Percentiles rank a stretch among this genome's conserved stretches.
Conservation (phyloP, 2,888 invertebrate genomes). For the Diadegma fenestrale region DNA sequence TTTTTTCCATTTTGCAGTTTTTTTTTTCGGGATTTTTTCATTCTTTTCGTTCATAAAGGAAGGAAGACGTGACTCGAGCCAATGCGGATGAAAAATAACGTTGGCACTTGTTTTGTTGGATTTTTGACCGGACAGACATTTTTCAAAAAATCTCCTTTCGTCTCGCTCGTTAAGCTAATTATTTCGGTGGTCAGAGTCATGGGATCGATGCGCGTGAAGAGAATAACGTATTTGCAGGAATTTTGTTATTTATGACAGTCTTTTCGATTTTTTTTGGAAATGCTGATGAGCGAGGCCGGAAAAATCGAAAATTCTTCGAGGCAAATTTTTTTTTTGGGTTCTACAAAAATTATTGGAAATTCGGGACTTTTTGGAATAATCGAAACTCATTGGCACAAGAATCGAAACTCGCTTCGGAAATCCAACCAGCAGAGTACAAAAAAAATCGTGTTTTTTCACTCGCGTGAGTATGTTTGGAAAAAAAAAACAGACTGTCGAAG, state of each 20-base stretch:
- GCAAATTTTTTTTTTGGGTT: no score
- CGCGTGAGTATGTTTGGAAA: background rate
- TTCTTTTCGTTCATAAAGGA: background rate
- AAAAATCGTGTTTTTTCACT: background rate
- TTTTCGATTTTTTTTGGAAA: constrained; percentile 3
- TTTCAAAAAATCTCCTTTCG: constrained; percentile 19
- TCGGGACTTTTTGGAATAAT: background rate
- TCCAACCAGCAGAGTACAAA: constrained; percentile 47
- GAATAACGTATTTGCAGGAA: constrained; percentile 18
- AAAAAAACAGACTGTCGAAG: constrained; percentile 58
- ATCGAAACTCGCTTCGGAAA: constrained; percentile 27
- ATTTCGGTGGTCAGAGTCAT: constrained; percentile 12
- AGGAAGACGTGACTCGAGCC: background rate
- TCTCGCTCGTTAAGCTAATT: constrained; percentile 38
- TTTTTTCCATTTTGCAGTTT: background rate
- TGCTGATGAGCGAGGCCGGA: background rate
- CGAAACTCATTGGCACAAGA: background rate
- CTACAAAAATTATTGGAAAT: no score
- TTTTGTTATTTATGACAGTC: background rate
- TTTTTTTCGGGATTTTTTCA: background rate
- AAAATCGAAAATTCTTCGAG: no score
- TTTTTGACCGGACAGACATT: constrained; percentile 5
- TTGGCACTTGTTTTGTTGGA: background rate
- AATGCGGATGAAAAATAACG: background rate
- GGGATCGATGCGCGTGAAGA: constrained; percentile 25